Conservation (phyloP, 2,113 vertebrate genomes). For the Thinocorus orbignyianus region DNA sequence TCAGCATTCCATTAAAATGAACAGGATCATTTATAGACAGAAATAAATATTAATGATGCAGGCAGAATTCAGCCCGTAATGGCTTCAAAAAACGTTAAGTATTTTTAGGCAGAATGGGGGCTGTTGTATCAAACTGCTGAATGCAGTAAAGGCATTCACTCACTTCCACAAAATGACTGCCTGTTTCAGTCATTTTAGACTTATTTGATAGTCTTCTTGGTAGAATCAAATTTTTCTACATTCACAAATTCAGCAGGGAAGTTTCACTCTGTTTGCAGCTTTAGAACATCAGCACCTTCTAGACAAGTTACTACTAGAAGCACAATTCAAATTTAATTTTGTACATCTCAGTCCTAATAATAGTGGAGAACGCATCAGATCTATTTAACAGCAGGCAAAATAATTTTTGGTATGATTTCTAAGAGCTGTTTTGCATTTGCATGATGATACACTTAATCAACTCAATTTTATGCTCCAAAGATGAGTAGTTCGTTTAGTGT, state of each 20-base stretch:
- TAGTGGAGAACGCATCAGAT: background rate
- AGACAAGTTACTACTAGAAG: conserved; percentile 15
- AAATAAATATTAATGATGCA: background rate
- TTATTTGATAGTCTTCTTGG: background rate
- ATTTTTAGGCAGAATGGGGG: background rate
- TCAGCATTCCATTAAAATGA: background rate
- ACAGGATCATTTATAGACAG: background rate
- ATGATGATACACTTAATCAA: background rate
- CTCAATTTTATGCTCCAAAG: background rate
- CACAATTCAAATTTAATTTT: background rate
- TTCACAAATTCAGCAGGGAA: conserved; percentile 29
- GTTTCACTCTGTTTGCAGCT: background rate
- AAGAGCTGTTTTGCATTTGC: background rate
- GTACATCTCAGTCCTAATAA: background rate
- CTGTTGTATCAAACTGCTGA: background rate
- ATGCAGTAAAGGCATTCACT: background rate
- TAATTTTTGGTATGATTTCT: background rate
- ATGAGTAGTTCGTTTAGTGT: background rate
- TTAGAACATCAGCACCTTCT: background rate
- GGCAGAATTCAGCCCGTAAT: background rate
- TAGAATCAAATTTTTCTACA: conserved; percentile 2
- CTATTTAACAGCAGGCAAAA: background rate
- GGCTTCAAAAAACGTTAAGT: background rate
- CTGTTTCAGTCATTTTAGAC: background rate
- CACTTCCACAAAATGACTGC: background rate